Conservation (phyloP, 2,888 invertebrate species). For the Chesias legatella region DNA sequence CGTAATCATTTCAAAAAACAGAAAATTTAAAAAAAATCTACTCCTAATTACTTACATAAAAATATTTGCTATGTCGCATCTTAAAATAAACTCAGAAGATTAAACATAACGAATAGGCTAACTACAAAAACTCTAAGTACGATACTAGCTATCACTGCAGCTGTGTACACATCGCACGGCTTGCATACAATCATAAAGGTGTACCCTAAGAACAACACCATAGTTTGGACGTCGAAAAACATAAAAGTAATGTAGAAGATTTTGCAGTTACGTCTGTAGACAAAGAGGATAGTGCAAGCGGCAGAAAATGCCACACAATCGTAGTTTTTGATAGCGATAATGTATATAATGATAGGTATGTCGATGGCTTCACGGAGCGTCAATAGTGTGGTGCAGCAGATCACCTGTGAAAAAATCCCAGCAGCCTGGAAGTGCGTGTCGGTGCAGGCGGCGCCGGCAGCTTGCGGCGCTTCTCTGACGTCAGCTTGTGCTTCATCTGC, state of each 20-base stretch:
- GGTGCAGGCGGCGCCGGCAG: slow-evolving; percentile 61
- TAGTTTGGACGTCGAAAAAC: slow-evolving; percentile 43
- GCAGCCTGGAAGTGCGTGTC: slow-evolving; percentile 59
- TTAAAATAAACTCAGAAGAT: slow-evolving; percentile 42
- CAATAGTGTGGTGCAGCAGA: slow-evolving; percentile 58
- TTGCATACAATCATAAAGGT: slow-evolving; percentile 54
- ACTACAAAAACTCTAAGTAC: slow-evolving; percentile 60
- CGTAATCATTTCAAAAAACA: not conserved
- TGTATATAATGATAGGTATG: slow-evolving; percentile 49
- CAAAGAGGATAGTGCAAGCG: slow-evolving; percentile 44
- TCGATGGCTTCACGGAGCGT: slow-evolving; percentile 47
- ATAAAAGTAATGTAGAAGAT: slow-evolving; percentile 47
- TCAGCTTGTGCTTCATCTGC: slow-evolving; percentile 92
- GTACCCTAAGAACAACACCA: slow-evolving; percentile 46
- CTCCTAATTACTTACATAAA: no score
- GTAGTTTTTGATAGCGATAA: slow-evolving; percentile 50
- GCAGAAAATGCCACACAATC: slow-evolving; percentile 46
- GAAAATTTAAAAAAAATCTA: not conserved
- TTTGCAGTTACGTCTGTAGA: slow-evolving; percentile 42
- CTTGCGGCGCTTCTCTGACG: slow-evolving; percentile 80
- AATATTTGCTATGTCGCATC: slow-evolving; percentile 5
- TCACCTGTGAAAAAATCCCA: slow-evolving; percentile 79
- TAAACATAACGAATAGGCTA: slow-evolving; percentile 55
- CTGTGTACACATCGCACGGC: slow-evolving; percentile 65
- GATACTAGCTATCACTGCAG: slow-evolving; percentile 66